Conservation (phyloP, 2,888 invertebrate species). For the Pachycephus smyrnensis region DNA sequence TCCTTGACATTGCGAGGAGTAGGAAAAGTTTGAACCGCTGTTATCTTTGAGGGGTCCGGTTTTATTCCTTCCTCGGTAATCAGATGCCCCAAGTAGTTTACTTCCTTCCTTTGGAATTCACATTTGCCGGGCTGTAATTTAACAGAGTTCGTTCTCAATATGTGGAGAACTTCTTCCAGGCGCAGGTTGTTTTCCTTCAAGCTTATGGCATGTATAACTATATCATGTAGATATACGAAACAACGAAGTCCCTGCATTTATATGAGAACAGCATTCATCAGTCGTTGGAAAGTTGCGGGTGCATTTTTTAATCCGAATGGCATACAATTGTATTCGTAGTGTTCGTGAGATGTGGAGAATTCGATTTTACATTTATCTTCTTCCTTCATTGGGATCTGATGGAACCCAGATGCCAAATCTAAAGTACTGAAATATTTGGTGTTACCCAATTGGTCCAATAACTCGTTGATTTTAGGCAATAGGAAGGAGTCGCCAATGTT, state of each 20-base stretch:
- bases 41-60: conserved; percentile 25
- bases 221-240: not conserved
- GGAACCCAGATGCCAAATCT: not conserved
- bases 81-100: conserved; percentile 27
- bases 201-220: conserved; percentile 4
- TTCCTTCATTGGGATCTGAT: not conserved
- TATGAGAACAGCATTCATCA: not conserved
- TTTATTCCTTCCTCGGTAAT: conserved; percentile 25
- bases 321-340: not conserved
- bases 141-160: not conserved
- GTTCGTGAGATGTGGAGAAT: not conserved
- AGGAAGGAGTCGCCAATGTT: not conserved
- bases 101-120: conserved; percentile 22
- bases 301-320: not conserved
- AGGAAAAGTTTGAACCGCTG: conserved; percentile 24
- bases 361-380: not conserved
- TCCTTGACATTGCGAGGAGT: conserved; percentile 20
- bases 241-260: not conserved
- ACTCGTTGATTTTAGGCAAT: not conserved
- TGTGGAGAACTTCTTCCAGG: not conserved
- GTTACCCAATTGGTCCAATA: too few relatives aligned
- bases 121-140: conserved; percentile 18
- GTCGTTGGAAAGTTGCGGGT: not conserved
- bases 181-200: not conserved
- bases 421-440: conserved; percentile 5